phyloP scores from a whole-genome alignment of 2,888 invertebrate genomes.

The Smittia aterrima region DNA sequence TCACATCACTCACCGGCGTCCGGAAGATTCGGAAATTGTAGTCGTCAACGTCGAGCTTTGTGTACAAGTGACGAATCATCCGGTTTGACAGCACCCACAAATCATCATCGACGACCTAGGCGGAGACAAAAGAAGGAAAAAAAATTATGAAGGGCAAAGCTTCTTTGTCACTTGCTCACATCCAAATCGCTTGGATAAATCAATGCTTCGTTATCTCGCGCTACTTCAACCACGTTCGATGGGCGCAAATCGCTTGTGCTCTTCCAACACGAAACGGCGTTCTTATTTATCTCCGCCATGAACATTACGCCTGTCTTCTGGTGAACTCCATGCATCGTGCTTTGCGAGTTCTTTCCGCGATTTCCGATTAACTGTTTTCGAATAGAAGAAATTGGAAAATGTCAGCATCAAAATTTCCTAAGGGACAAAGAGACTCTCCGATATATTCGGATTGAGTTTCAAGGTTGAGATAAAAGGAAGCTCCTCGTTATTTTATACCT shows the following conservation, averaged over 20 bases:
- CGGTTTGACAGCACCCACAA: slow-evolving; percentile 69
- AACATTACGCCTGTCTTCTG: slow-evolving; percentile 62
- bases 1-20: slow-evolving; percentile 51
- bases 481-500: slow-evolving; percentile 47
- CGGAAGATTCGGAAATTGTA: slow-evolving; percentile 66
- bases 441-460: not conserved
- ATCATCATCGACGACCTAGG: slow-evolving; percentile 60
- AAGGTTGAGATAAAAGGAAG: not conserved
- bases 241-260: slow-evolving; percentile 56
- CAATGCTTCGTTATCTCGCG: slow-evolving; percentile 60
- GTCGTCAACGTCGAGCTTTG: slow-evolving; percentile 59
- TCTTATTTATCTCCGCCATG: slow-evolving; percentile 67
- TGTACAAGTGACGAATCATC: slow-evolving; percentile 66
- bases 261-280: slow-evolving; percentile 77
- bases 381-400: slow-evolving; percentile 44
- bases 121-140: not conserved
- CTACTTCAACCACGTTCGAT: slow-evolving; percentile 59
- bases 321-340: slow-evolving; percentile 69
- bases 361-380: slow-evolving; percentile 58
- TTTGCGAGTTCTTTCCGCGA: slow-evolving; percentile 64
- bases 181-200: slow-evolving; percentile 70
- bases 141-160: not conserved
- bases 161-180: slow-evolving; percentile 4
- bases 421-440: not conserved
- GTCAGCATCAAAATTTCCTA: not conserved